Evolutionary conservation across 2,888 invertebrate genomes (phyloP), one percentile per base, ranked within the genome.

Genomic region (Lycia hirtaria): DNA sequence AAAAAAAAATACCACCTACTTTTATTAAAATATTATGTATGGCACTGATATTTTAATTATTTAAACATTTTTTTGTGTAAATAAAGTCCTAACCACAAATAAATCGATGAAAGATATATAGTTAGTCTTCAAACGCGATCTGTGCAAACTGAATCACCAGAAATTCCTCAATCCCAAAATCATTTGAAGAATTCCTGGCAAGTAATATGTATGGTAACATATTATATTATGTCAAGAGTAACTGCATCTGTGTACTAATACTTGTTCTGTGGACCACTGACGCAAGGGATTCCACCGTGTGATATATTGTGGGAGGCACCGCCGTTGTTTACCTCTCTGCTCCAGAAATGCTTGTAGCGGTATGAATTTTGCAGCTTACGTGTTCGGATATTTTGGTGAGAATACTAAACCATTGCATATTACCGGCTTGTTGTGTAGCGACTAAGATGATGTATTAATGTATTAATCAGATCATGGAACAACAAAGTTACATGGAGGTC

Each of bases 251-350:
- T 35, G 38, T 49, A 22, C 20, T n/a, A 12, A 2, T 20, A 7
- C 12, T 6, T 22, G 22, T 40, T 40, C 22, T 40, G 14, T 14
- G 56, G 4, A 35, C 54, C 57, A 44, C 47, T 67, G 62, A 66
- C 61, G 67, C 56, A 52, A 57, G 48, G 60, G 47, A 69, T 71
- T 62, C 67, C 62, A 44, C 45, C 40, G 54, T 56, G 61, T 45
- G 45, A 56, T 56, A 55, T 60, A 62, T n/a, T n/a, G n/a, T 61
- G 52, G 56, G 54, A 33, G 53, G 40, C 19, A 37, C 44, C 43
- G 32, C 47, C 37, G 53, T 60, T 61, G 65, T 65, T 65, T 63
- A 65, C 63, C 57, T 61, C 57, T 43, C 52, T 60, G 62, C 62
- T 63, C 63, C 63, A 61, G 57, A 61, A 61, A 51, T 48, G 55